These are phyloP conservation scores for Sphaeramia orbicularis DNA, from an alignment of 2,797 vertebrate species.

Conservation along the genomic window DNA sequence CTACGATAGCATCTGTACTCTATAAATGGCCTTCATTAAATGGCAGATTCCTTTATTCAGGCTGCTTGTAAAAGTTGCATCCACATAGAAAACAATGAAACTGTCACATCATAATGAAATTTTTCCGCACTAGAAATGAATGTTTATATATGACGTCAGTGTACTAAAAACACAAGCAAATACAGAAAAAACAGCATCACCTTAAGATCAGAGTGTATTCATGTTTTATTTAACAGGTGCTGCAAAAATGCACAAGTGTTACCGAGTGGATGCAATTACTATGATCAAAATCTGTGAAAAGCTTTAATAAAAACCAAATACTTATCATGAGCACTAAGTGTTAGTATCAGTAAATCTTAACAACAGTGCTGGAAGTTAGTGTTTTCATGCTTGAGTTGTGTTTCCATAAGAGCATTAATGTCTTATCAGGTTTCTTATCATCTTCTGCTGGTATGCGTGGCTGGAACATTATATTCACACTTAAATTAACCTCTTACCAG, in stretches of 20 bases:
- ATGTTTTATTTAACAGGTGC: constrained; percentile 3
- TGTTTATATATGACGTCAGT: constrained; percentile 2
- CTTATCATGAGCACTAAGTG: constrained; percentile 29
- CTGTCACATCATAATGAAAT: constrained; percentile 11
- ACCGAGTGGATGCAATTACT: constrained; percentile 5
- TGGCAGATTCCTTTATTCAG: constrained; percentile 57
- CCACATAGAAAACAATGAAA: constrained; percentile 48
- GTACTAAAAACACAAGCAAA: not conserved
- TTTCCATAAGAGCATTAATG: constrained; percentile 67
- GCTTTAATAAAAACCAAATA: not conserved
- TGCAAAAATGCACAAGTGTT: constrained; percentile 11
- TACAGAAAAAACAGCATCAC: not conserved
- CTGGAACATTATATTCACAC: constrained; percentile 74
- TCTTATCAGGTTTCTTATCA: constrained; percentile 69
- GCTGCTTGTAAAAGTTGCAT: constrained; percentile 54
- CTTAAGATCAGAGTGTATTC: not conserved
- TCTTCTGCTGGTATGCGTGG: constrained; percentile 49
- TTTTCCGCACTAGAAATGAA: not conserved
- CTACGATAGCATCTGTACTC: constrained; percentile 73
- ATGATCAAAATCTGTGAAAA: not conserved
- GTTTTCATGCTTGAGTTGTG: constrained; percentile 56
- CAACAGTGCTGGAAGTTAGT: constrained; percentile 42
- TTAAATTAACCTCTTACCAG: constrained; percentile 71
- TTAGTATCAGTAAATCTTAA: constrained; percentile 58
- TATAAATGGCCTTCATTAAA: constrained; percentile 67